These are phyloP conservation scores for Cheilosia variabilis DNA, from an alignment of 2,888 invertebrate species.

Conservation along the genomic window DNA sequence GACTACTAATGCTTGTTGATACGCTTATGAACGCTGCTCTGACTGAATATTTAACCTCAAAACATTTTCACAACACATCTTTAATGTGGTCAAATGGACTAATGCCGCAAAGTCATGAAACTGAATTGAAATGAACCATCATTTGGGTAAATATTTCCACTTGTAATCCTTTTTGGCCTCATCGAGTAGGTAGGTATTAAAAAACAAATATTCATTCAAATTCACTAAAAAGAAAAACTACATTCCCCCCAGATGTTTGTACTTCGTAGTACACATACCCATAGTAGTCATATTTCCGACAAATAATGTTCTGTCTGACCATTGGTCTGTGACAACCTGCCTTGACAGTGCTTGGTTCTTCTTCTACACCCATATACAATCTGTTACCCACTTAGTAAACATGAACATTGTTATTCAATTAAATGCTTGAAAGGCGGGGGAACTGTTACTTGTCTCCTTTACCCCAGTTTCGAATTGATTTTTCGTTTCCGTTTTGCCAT, in stretches of 20 bases:
- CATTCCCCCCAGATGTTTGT: neutral
- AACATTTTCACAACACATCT: conserved; percentile 1
- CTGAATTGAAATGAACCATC: conserved; percentile 29
- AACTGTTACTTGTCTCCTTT: conserved; percentile 32
- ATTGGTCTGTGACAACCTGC: conserved; percentile 36
- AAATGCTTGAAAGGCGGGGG: conserved; percentile 13
- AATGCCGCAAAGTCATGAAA: conserved; percentile 25
- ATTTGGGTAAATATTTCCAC: conserved; percentile 23
- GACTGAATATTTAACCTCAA: conserved; percentile 1
- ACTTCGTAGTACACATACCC: neutral
- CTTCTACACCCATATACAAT: conserved; percentile 8
- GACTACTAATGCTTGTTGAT: neutral
- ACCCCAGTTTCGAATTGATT: conserved; percentile 18
- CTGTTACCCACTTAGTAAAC: conserved; percentile 53
- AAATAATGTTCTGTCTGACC: conserved; percentile 41
- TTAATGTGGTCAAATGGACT: conserved; percentile 18
- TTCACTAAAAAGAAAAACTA: conserved; percentile 38
- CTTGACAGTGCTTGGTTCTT: neutral
- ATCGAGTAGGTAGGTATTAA: conserved; percentile 12
- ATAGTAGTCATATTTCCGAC: conserved; percentile 45
- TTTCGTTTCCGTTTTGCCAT: conserved; percentile 29
- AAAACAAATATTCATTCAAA: conserved; percentile 47
- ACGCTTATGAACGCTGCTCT: neutral
- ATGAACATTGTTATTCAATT: conserved; percentile 51
- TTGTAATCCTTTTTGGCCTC: conserved; percentile 17